Conservation (phyloP, 1,140 invertebrate species). For the Parapsyche elsis region DNA sequence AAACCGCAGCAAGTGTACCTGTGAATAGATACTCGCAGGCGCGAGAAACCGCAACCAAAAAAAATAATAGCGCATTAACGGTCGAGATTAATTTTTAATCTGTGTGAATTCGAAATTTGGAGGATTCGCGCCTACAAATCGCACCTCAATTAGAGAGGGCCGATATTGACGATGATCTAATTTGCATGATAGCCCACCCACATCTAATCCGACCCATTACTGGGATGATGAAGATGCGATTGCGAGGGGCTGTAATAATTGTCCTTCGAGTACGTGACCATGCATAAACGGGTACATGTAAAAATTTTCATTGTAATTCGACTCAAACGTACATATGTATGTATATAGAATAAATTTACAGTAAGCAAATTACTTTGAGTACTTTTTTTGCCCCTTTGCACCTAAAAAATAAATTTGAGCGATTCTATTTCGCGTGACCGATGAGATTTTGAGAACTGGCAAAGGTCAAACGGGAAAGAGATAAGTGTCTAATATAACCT, state of each 20-base stretch:
- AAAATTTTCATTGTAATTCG: no score
- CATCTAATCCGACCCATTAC: slow-evolving; percentile 38
- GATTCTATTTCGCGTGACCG: no score
- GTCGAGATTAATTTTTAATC: neutral
- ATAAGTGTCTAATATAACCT: no score
- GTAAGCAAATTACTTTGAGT: no score
- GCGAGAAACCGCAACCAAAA: neutral
- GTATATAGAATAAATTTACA: no score
- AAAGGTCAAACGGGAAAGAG: no score
- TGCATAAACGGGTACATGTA: neutral
- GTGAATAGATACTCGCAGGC: neutral
- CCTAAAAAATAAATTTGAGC: no score
- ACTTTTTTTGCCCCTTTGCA: no score
- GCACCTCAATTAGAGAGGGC: slow-evolving; percentile 29
- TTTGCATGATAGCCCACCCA: slow-evolving; percentile 28
- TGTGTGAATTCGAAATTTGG: no score
- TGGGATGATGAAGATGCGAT: slow-evolving; percentile 35
- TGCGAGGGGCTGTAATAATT: slow-evolving; percentile 2
- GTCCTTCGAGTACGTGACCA: slow-evolving; percentile 36
- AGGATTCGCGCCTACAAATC: no score
- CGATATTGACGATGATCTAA: slow-evolving; percentile 30
- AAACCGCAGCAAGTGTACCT: slow-evolving; percentile 42
- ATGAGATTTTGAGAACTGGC: no score
- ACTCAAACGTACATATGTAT: no score
- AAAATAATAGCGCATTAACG: neutral